phyloP scores from a whole-genome alignment of 2,113 vertebrate species.

The Cyprinodon variegatus region DNA sequence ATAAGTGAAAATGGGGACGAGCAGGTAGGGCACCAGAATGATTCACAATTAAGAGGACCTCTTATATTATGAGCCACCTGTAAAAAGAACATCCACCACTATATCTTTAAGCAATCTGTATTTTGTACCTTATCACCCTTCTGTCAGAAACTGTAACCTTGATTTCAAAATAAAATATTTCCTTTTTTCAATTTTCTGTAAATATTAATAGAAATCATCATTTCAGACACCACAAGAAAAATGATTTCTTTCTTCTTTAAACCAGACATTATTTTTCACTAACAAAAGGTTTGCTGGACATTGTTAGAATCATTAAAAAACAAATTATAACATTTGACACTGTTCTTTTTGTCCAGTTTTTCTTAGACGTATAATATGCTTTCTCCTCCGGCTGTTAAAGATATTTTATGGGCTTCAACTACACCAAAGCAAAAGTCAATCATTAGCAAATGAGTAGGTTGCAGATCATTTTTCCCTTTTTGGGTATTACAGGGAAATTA shows the following conservation, averaged over 20 bases:
- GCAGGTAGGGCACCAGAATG: no score
- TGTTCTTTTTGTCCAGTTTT: not conserved
- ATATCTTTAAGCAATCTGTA: not conserved
- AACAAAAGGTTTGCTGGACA: not conserved
- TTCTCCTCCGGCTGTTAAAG: not conserved
- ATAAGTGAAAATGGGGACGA: no score
- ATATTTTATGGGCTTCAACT: not conserved
- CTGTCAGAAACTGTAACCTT: not conserved
- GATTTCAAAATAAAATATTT: not conserved
- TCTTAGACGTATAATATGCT: not conserved
- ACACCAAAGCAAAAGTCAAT: not conserved
- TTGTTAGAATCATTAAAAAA: not conserved
- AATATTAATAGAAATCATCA: not conserved
- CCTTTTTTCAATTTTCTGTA: not conserved
- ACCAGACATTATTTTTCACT: not conserved
- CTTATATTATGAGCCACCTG: no score
- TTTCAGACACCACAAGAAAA: not conserved
- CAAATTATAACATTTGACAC: not conserved
- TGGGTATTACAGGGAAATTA: not conserved
- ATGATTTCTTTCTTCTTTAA: not conserved
- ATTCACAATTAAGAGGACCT: no score
- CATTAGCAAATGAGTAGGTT: not conserved
- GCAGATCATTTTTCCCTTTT: not conserved
- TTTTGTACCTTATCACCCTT: not conserved
- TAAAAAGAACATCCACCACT: no score